Evolutionary conservation across 2,113 vertebrate genomes (phyloP), one percentile per base, ranked within the genome.

Genomic region (Hippocampus guttulatus): DNA sequence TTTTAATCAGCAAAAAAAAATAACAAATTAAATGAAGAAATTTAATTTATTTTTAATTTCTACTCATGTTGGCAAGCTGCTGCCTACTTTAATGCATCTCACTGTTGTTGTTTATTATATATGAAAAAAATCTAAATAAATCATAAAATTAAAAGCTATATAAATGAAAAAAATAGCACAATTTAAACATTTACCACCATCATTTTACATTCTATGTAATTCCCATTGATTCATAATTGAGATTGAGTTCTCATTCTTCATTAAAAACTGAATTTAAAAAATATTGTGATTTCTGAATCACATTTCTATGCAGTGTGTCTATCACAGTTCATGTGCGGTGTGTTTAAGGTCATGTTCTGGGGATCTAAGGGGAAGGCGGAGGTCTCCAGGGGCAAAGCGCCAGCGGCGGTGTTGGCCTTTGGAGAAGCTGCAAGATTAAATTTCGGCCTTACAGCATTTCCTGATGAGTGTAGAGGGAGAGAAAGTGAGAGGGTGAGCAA

Each of bases 371-470:
- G 12, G 45, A 5, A 49, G 8, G 16, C 0, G 25, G 30, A 25
- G 1, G 41, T 69, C 57, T 51, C 64, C 12, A 58, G 74, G 73
- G 64, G 20, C 68, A 45, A 65, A 49, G 75, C 30, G 58, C 68
- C 71, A 72, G 80, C 9, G 41, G 73, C 3, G 43, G 70, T 51
- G 60, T 79, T 67, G 62, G 76, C 68, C 64, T 23, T 23, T 21
- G 62, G 68, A 73, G 25, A 63, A 64, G 74, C 66, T 64, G 49
- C 20, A 52, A 75, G 85, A 92, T 93, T 91, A 71, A 91, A 92
- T 93, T 93, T 92, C 92, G 25, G 79, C 88, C 81, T 82, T 73
- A 82, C 88, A 92, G 92, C 92, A 90, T 91, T 92, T 84, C 87
- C 84, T 12, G 15, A 66, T 25, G 70, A 78, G 84, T 11, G 49